These are phyloP conservation scores for Cotesia vestalis DNA, from an alignment of 1,140 invertebrate genomes.

Conservation along the genomic window DNA sequence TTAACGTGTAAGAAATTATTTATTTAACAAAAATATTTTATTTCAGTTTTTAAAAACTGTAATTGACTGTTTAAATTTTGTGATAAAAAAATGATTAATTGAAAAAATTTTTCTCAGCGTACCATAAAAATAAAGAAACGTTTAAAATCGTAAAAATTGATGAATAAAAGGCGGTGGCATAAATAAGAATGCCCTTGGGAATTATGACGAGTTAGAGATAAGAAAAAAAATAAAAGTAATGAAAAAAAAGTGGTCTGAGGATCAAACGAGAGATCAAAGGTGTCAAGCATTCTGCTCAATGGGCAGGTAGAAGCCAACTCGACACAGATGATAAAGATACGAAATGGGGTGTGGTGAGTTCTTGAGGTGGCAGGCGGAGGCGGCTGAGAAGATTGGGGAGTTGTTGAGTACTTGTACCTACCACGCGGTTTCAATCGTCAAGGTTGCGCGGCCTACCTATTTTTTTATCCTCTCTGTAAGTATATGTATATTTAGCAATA, in stretches of 20 bases:
- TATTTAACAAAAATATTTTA: too few relatives aligned
- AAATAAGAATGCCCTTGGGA: background rate
- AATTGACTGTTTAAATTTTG: too few relatives aligned
- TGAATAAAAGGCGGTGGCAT: background rate
- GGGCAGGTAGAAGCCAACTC: constrained; percentile 48
- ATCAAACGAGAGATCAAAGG: constrained; percentile 30
- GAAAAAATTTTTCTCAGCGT: too few relatives aligned
- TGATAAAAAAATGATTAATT: too few relatives aligned
- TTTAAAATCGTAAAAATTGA: too few relatives aligned
- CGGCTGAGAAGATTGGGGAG: constrained; percentile 32
- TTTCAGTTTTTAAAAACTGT: too few relatives aligned
- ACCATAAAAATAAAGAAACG: background rate
- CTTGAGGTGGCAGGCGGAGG: too few relatives aligned
- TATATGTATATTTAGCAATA: too few relatives aligned
- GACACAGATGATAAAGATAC: constrained; percentile 62
- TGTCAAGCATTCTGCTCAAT: constrained; percentile 27
- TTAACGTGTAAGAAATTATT: too few relatives aligned
- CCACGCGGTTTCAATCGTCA: too few relatives aligned
- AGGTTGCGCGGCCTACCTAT: constrained; percentile 3
- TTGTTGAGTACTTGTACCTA: constrained; percentile 6
- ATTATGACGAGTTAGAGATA: background rate
- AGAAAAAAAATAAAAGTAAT: background rate
- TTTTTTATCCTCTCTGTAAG: background rate
- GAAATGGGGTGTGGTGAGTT: too few relatives aligned
- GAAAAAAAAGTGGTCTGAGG: background rate